Evolutionary conservation across 1,140 invertebrate species (phyloP), one percentile per base, ranked within the genome.

Genomic region (Drosophila santomea): DNA sequence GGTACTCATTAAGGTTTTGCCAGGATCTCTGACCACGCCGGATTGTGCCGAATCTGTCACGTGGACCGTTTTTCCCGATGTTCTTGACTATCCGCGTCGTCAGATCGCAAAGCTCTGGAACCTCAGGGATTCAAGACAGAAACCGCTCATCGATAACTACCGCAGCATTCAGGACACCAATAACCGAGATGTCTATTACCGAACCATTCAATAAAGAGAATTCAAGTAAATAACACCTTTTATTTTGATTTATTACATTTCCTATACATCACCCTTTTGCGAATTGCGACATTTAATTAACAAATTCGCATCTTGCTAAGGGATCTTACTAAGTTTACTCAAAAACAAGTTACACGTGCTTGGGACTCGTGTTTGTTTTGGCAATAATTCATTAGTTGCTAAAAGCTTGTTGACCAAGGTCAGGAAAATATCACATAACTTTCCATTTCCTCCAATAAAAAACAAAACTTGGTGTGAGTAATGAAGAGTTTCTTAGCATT

Each of bases 11-110:
- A 1, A n/a, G 0, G 36, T 0, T 0, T 38, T 20, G 0, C 35
- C 94, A 74, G 98, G 98, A 4, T 98, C 97, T 11, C 93, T 98
- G 12, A 98, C 98, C 0, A 98, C 90, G 14, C 90, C 90, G 2
- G 73, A 81, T 23, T 91, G 90, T 20, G 79, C 90, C 10, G 86
- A 91, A 57, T 44, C 83, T 8, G 90, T 91, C 0, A 86, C 83
- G 0, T 91, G 90, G 90, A 76, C 64, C 20, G 90, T 91, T 0
- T 91, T 91, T 7, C 51, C 48, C 10, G 74, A 85, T 20, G 36
- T 73, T 6, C 2, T 90, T 3, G n/a, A 64, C 0, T 56, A 80
- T 15, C 54, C 74, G 1, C n/a, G 44, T 6, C 56, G 55, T 8
- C 76, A 89, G 17, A 80, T 91, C 12, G 28, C 15, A n/a, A 85